These are phyloP conservation scores for Antitype chi DNA, from an alignment of 2,888 invertebrate species.

Conservation along the genomic window DNA sequence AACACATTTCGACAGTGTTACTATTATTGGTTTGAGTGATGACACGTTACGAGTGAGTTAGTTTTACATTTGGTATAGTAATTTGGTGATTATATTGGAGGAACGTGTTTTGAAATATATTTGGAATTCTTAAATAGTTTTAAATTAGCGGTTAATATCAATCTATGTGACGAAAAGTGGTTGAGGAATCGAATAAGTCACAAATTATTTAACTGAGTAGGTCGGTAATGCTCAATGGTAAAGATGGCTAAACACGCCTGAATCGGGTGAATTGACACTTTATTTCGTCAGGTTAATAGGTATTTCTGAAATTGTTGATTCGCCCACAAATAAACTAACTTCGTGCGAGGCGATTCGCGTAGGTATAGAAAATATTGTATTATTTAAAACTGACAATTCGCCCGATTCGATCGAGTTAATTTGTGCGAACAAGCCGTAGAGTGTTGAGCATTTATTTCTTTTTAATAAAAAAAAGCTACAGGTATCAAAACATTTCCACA, in stretches of 20 bases:
- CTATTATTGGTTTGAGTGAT: constrained; percentile 67
- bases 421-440: background rate
- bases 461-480: background rate
- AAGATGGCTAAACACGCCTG: too few relatives aligned
- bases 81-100: constrained; percentile 33
- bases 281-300: too few relatives aligned
- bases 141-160: constrained; percentile 5
- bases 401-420: too few relatives aligned
- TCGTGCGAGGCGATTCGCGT: too few relatives aligned
- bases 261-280: too few relatives aligned
- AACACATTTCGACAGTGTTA: constrained; percentile 67
- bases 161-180: background rate
- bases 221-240: background rate
- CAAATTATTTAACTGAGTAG: background rate
- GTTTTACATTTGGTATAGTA: constrained; percentile 41
- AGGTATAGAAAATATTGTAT: too few relatives aligned
- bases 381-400: too few relatives aligned
- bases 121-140: constrained; percentile 14
- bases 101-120: constrained; percentile 34
- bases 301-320: too few relatives aligned
- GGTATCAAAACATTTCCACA: background rate
- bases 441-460: background rate
- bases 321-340: too few relatives aligned
- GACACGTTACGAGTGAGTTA: constrained; percentile 53
- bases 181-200: background rate